Base-by-base conservation (phyloP, 2,797 vertebrate genomes). In the Pangasius sanitwongsei region DNA sequence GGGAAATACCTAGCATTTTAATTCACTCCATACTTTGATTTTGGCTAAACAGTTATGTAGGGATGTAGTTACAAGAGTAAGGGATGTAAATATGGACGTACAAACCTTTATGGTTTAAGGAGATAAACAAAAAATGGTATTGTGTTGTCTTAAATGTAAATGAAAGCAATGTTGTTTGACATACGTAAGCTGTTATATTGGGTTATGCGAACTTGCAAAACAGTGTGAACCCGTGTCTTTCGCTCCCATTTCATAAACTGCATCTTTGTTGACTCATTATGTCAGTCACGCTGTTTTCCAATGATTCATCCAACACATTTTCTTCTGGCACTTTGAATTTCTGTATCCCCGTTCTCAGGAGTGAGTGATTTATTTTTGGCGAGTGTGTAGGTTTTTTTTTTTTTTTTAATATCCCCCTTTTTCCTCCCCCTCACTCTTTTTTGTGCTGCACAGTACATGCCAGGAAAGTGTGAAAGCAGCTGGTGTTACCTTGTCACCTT, bases 401-500 rank as follows among this genome's bases (percentile, higher is more conserved):
- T 48, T 81, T 81, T 84, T 16, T n/a, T 53, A 86, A 75, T 31
- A 48, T 44, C 37, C 18, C 87, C 86, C 85, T 89, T 85, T 87
- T 91, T 91, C 92, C 91, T 91, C 90, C 89, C 89, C 85, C 82
- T 83, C 34, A 4, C 89, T 91, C 13, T 80, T 77, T 88, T 93
- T 89, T 74, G 70, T 92, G 91, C 37, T 4, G 34, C 63, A 53
- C 83, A 23, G 16, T 88, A 91, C 85, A 37, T 92, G 91, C 89
- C 88, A 86, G 81, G 44, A 48, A 37, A 78, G 70, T 84, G 80
- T 74, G 86, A 87, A 84, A 69, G 75, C 80, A 83, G 86, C 50
- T 78, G 37, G 86, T 91, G 86, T 92, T 90, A 78, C 90, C 78
- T 91, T 34, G 25, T 88, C 86, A 84, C 86, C 74, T 91, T 91